Evolutionary conservation across 1,140 invertebrate species (phyloP).

Genomic region (Vollenhovia emeryi): DNA sequence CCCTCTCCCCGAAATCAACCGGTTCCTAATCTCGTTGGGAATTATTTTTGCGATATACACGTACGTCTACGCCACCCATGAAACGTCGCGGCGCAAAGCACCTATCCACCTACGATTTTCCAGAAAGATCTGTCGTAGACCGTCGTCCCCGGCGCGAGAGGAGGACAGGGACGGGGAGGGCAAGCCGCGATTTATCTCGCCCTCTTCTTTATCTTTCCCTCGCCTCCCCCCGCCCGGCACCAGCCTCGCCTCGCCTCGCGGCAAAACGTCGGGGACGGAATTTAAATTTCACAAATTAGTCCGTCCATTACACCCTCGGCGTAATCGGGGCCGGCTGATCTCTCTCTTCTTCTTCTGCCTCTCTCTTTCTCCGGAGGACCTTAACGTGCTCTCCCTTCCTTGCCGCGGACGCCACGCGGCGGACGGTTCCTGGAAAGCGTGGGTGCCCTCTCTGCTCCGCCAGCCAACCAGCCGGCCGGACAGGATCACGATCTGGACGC

Average conservation of each 20-base stretch:
- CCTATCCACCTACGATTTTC: conserved; percentile 76
- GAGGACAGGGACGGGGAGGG: not conserved
- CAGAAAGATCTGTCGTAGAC: conserved; percentile 75
- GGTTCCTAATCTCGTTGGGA: conserved; percentile 32
- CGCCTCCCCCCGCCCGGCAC: conserved; percentile 25
- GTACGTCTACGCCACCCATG: conserved; percentile 24
- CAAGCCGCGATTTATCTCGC: conserved; percentile 65
- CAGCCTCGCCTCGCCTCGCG: conserved; percentile 62
- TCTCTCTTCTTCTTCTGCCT: conserved; percentile 28
- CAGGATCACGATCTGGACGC: conserved; percentile 79
- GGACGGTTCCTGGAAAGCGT: conserved; percentile 80
- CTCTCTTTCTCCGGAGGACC: not conserved
- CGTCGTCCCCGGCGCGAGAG: not conserved
- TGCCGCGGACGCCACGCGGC: conserved; percentile 41
- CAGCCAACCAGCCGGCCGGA: conserved; percentile 65
- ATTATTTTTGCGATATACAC: conserved; percentile 38
- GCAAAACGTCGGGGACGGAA: conserved; percentile 81
- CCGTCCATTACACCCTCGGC: conserved; percentile 83
- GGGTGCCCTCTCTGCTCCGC: conserved; percentile 72
- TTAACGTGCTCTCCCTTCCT: conserved; percentile 12
- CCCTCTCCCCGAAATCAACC: not conserved
- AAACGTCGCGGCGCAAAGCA: conserved; percentile 31
- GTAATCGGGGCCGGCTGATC: conserved; percentile 79
- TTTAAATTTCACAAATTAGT: conserved; percentile 86
- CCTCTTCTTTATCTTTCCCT: not conserved